Evolutionary conservation across 2,113 vertebrate genomes (phyloP), one percentile per base, ranked within the genome.

Genomic region (Pelecanus crispus): DNA sequence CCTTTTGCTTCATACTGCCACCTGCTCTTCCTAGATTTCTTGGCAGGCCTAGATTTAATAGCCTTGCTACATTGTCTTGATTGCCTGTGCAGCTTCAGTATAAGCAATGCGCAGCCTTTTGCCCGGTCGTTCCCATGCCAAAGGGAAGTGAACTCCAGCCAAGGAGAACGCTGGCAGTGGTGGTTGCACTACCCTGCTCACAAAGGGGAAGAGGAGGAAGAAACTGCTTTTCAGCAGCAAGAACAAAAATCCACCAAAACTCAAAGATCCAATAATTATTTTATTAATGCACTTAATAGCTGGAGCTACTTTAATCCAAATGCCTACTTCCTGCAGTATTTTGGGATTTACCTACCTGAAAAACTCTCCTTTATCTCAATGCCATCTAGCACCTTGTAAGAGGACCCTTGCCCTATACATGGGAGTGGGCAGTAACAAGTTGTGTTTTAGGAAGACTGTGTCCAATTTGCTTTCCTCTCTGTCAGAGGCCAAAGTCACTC

Each of bases 141-240:
- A 92, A 72, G 61, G 61, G 86, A 26, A 87, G 29, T 2, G 4
- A 56, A 44, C 40, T 56, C 0, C 2, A 80, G 81, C 42, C 55
- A 53, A 52, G 38, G 53, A 52, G 45, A 67, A 11, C 13, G 10
- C 38, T 56, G 59, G 29, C 81, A 67, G 32, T 20, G 47, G 13
- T 6, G 7, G 32, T 50, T 56, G 3, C 5, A 2, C 22, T 71
- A 11, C 70, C 19, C 36, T 0, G 0, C 7, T 58, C 50, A 47
- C 71, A 38, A 9, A 55, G 47, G 7, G 15, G 36, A 52, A 71
- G 32, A 42, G 32, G n/a, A 36, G 28, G 68, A 62, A 63, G 38
- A 77, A 81, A 18, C 20, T 14, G 13, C 53, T 89, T 56, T 67
- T 15, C 31, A 31, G 52, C 63, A 93, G 56, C 47, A 42, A 10